Evolutionary conservation across 2,797 vertebrate genomes (phyloP), one percentile per base, ranked within the genome.

Genomic region (Balearica regulorum): DNA sequence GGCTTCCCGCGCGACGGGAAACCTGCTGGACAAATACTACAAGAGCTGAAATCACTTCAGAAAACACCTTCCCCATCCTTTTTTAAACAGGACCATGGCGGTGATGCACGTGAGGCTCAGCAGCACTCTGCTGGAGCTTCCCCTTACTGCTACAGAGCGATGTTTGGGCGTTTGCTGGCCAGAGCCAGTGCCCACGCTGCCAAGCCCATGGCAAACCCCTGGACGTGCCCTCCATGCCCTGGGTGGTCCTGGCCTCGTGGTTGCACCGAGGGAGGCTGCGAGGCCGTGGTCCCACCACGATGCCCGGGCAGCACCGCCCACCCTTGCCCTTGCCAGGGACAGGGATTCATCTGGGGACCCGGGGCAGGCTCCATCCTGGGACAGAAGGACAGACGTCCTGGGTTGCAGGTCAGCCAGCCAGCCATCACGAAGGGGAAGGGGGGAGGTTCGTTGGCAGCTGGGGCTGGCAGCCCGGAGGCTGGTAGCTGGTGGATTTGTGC

Each of bases 141-240:
- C 3, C 21, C 29, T n/a, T 8, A 13, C 55, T 55, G 1, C 5
- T 11, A 5, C 53, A 4, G 43, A 8, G 14, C 0, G 1, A 6
- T 39, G 31, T 22, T 6, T 0, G 43, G 51, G 16, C 3, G 6
- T 70, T 70, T 48, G n/a, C 41, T 55, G 80, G 46, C 53, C 68
- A 61, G 46, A 28, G 1, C 5, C 76, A 19, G 29, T 1, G 9
- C 14, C 66, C 80, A 14, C 6, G 1, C 18, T 43, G 71, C 51
- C 51, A 9, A 77, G 26, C 8, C 46, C 6, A 1, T 29, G 83
- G 41, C 65, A 39, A 20, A 31, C 5, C 16, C 24, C 44, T 43
- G 28, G 49, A 21, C 0, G 29, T 48, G 49, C 39, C 60, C n/a
- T 9, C 35, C 0, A 0, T 28, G 69, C 11, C 16, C 24, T 11